Base-by-base conservation (phyloP, 2,797 vertebrate genomes). In the Pseudochromis fuscus region DNA sequence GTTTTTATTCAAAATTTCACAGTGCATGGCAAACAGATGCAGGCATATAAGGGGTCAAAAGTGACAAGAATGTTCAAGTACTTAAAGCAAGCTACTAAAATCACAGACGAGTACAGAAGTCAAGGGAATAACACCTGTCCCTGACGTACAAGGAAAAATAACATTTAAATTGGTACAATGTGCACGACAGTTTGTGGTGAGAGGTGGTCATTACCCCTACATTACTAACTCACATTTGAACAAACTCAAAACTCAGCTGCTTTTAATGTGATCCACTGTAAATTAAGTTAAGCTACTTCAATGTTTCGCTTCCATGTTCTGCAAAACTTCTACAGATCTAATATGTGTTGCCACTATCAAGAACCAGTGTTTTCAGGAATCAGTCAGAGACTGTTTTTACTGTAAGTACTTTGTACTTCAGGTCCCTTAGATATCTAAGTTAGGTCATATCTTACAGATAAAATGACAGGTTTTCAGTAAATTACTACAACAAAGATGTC, bases 1-100 rank as follows among this genome's bases (percentile, higher is more conserved):
- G n/a, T n/a, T 72, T 88, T 89, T 87, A 83, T 87, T 86, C 2
- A n/a, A 42, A 42, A 30, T 76, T 72, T 84, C 23, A 84, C 71
- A 81, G 53, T 78, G 49, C 10, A 48, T 52, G 37, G 71, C 7
- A 71, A 78, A 76, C 46, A 70, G 46, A 72, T 59, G 56, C 65
- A 70, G 53, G 53, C 37, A 68, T 31, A 9, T 44, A 28, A 52
- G 23, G 58, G 49, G 21, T 67, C 13, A 38, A 70, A 59, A 27
- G 1, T 42, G 11, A 55, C n/a, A 65, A 52, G 33, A 28, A 56
- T 23, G 4, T 16, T 24, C 6, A 59, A 60, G 27, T 65, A 66
- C 24, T 35, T 30, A 58, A 35, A 23, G 21, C 42, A 53, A 31
- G 21, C 2, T 23, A 61, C 4, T 61, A 51, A 55, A 40, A 15